phyloP scores from a whole-genome alignment of 2,888 invertebrate genomes.

The Cataglyphis altisquamis region DNA sequence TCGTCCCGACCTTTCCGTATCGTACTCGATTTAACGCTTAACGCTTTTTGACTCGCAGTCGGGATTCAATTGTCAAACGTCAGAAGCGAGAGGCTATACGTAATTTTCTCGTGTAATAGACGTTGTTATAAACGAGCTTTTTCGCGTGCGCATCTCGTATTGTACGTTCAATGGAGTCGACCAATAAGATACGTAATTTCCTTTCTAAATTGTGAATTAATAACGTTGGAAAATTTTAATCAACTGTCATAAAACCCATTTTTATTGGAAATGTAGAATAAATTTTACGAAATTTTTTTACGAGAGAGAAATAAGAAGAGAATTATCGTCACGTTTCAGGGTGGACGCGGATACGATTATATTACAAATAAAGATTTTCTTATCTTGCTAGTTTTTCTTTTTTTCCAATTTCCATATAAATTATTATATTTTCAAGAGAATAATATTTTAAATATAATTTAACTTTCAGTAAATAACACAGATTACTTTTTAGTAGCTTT shows the following conservation, averaged over 20 bases:
- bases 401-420: background rate
- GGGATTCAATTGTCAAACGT: background rate
- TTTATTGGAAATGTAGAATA: background rate
- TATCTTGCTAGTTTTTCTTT: background rate
- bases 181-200: conserved; percentile 16
- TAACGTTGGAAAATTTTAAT: conserved; percentile 19
- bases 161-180: background rate
- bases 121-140: conserved; percentile 24
- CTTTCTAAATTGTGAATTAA: background rate
- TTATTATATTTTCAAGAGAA: background rate
- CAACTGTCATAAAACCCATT: background rate
- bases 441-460: background rate
- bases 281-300: background rate
- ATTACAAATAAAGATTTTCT: background rate
- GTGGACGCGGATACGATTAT: background rate
- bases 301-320: background rate
- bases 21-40: conserved; percentile 3
- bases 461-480: background rate
- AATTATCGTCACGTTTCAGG: background rate
- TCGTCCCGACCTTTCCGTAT: background rate
- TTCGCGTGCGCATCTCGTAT: conserved; percentile 12
- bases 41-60: background rate
- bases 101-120: background rate
- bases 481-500: background rate
- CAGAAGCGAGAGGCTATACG: background rate